Evolutionary conservation across 1,140 invertebrate genomes (phyloP), one percentile per base, ranked within the genome.

Genomic region (Anagrus nilaparvatae): DNA sequence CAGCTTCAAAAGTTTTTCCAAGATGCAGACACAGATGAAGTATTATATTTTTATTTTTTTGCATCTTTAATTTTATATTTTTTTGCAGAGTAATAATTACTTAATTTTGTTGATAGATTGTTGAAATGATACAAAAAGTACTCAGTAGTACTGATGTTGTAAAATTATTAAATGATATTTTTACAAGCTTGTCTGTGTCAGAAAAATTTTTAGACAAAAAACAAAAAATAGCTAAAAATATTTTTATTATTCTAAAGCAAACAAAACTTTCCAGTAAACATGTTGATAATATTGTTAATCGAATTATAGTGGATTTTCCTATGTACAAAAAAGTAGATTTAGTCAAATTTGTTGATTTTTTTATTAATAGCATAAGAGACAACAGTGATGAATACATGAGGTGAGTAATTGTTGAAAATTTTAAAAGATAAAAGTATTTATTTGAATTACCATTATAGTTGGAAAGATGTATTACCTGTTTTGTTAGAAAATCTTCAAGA

Each of bases 391-490:
- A 59, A 0, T 53, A 53, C 5, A 59, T 47, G 19, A 59, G 60
- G 63, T 62, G 49, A 46, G 28, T n/a, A n/a, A n/a, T 37, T 37
- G 16, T 41, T 16, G 27, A 43, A 45, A 30, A 12, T 41, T 16
- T 40, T 23, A 18, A 40, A 21, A 32, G 12, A 39, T 27, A 16
- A n/a, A 32, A 24, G 16, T 30, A 7, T 34, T 21, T 25, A 17
- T 17, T n/a, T n/a, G n/a, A n/a, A 9, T 37, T 4, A 21, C 43
- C 41, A 16, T 44, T 55, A 34, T 31, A 72, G 70, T 36, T 73
- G 71, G 70, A 70, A 69, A 49, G 69, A 72, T 25, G 38, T 72
- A 7, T 33, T 73, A 4, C 70, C 71, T 27, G 52, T 58, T 21
- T 33, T 71, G 21, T 34, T 73, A 18, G 59, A 63, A 52, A 46